phyloP scores from a whole-genome alignment of 2,797 vertebrate species.

The Eospalax fontanierii region DNA sequence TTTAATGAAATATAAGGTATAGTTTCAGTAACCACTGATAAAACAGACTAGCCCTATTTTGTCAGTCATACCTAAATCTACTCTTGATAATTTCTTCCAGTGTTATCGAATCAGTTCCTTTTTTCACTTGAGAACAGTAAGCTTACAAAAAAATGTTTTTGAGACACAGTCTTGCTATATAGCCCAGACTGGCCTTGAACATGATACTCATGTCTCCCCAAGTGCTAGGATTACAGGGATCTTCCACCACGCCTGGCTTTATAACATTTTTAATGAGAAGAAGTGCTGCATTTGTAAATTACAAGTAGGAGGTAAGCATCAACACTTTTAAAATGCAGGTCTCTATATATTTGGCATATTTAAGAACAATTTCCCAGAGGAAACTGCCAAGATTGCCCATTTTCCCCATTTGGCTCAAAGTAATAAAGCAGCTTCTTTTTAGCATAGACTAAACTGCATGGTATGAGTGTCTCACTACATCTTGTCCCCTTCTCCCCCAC shows the following conservation, averaged over 20 bases:
- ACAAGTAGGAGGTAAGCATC: slow-evolving; percentile 39
- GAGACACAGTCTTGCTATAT: not conserved
- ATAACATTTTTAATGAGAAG: slow-evolving; percentile 60
- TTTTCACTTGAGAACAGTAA: not conserved
- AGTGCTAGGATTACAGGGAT: not conserved
- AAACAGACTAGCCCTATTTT: slow-evolving; percentile 1
- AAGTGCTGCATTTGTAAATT: slow-evolving; percentile 30
- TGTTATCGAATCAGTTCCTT: not conserved
- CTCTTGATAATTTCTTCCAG: slow-evolving; percentile 35
- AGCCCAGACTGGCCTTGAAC: not conserved
- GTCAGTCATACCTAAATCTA: not conserved
- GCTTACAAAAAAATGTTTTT: not conserved
- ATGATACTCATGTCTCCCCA: not conserved
- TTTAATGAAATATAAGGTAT: slow-evolving; percentile 17
- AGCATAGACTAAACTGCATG: not conserved
- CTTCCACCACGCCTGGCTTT: not conserved
- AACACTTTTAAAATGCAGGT: not conserved
- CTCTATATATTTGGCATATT: not conserved
- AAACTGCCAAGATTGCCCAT: not conserved
- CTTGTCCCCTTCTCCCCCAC: not conserved
- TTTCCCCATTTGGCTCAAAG: not conserved
- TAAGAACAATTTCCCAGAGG: slow-evolving; percentile 2
- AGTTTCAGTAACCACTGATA: slow-evolving; percentile 28
- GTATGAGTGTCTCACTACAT: not conserved
- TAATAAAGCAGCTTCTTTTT: slow-evolving; percentile 28